Evolutionary conservation across 2,797 vertebrate genomes (phyloP).

Genomic region (Myiotriccus ornatus): DNA sequence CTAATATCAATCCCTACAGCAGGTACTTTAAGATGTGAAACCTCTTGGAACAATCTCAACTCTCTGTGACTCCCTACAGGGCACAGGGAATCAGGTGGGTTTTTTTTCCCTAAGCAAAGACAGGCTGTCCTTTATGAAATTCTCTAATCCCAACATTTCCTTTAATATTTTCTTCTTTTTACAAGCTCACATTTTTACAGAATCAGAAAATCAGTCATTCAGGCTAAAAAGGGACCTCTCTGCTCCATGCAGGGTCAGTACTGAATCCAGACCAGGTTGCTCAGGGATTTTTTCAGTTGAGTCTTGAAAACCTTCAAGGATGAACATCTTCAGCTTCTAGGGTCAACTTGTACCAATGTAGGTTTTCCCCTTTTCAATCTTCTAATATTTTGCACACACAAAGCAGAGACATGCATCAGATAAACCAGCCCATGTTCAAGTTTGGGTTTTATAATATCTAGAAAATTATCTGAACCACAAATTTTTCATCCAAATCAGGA

Average conservation of each 20-base stretch:
- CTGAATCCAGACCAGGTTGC: neutral
- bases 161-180: neutral
- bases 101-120: neutral
- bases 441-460: neutral
- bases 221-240: neutral
- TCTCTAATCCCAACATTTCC: neutral
- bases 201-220: neutral
- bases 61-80: neutral
- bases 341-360: neutral
- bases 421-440: neutral
- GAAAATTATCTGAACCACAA: neutral
- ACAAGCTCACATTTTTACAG: neutral
- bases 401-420: neutral
- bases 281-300: neutral
- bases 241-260: neutral
- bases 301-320: neutral
- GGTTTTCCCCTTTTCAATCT: neutral
- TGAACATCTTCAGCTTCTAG: neutral
- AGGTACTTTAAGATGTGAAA: neutral
- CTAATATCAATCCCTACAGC: neutral
- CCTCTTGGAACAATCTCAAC: neutral
- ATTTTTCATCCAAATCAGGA: neutral
- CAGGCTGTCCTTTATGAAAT: neutral
- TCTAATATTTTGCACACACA: neutral
- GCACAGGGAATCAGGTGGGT: neutral